phyloP scores from a whole-genome alignment of 2,113 vertebrate genomes.

The Tragelaphus imberbis region DNA sequence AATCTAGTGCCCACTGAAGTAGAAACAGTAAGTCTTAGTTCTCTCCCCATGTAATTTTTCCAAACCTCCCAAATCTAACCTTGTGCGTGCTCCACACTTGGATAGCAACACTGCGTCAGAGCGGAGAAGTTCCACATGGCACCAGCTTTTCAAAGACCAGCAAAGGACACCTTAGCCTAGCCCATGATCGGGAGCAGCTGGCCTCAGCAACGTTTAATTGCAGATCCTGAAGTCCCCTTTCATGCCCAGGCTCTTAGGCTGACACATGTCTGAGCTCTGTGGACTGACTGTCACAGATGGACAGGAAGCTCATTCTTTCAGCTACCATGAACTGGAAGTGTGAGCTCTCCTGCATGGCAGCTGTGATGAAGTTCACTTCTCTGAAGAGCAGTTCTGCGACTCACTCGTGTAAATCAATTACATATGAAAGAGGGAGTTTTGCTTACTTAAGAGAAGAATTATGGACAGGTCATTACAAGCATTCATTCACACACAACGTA shows the following conservation, averaged over 20 bases:
- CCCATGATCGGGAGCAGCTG: no score
- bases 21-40: background rate
- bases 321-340: background rate
- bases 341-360: background rate
- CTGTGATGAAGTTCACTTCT: background rate
- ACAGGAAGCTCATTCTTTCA: background rate
- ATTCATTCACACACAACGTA: slow-evolving; percentile 7
- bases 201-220: background rate
- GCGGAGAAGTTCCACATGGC: background rate
- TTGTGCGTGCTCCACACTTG: accelerated
- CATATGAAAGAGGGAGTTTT: background rate
- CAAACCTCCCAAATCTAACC: background rate
- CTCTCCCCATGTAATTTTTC: background rate
- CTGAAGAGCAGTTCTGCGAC: slow-evolving; percentile 15
- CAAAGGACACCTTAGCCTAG: background rate
- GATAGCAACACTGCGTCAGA: accelerated
- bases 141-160: background rate
- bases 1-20: background rate
- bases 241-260: background rate
- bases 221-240: background rate
- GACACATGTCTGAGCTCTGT: accelerated
- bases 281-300: background rate
- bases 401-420: slow-evolving; percentile 44
- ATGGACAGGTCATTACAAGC: background rate
- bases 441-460: slow-evolving; percentile 41